Evolutionary conservation across 2,797 vertebrate species (phyloP).

Genomic region (Pseudocheirus occidentalis): DNA sequence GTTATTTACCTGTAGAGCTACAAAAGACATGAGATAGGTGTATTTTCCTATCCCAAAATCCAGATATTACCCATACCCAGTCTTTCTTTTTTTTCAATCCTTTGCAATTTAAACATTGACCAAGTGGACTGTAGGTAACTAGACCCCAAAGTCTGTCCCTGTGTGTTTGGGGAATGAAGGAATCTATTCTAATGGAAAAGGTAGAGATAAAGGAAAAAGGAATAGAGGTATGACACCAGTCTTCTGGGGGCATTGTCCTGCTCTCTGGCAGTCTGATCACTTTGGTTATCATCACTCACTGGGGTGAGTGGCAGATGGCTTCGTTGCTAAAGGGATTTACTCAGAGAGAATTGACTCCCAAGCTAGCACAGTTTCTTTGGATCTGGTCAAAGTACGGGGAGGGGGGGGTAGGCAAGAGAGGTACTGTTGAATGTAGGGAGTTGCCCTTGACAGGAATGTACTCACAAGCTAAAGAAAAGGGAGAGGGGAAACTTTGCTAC

Average conservation of each 20-base stretch:
- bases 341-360: conserved; percentile 31
- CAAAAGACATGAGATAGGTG: background rate
- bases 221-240: too few relatives aligned
- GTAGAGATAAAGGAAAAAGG: conserved; percentile 5
- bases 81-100: background rate
- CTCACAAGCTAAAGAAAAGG: conserved; percentile 28
- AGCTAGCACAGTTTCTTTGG: background rate
- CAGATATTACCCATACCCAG: background rate
- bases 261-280: conserved; percentile 14
- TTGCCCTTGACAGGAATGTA: conserved; percentile 18
- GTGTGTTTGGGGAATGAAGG: background rate
- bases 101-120: conserved; percentile 12
- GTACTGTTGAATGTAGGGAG: background rate
- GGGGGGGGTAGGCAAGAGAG: background rate
- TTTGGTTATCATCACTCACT: conserved; percentile 44
- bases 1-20: background rate
- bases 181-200: conserved; percentile 19
- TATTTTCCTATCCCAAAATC: background rate
- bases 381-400: conserved; percentile 41
- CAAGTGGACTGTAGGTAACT: background rate
- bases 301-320: background rate
- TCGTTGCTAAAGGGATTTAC: conserved; percentile 27
- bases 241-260: background rate
- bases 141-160: background rate
- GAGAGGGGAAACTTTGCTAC: conserved; percentile 30